A percentile compares a stretch with the other conserved stretches of the same genome.
Conservation (phyloP, 1,140 invertebrate species). For the Lepidotrigona ventralis region DNA sequence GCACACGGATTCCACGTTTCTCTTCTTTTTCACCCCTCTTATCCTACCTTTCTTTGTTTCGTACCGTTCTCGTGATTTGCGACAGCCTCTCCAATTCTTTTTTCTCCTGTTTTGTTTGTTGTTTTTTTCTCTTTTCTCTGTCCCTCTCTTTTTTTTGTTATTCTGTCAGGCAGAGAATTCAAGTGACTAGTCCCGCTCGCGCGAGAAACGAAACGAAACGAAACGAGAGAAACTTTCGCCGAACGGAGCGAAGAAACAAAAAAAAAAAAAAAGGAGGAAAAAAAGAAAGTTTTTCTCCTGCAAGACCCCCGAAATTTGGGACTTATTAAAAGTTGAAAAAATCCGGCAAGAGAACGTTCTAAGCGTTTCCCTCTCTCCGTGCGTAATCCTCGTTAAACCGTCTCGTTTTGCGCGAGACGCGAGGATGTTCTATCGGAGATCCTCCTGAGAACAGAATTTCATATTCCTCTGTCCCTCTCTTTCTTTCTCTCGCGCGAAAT, state of each 20-base stretch:
- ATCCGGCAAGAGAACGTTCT: no score
- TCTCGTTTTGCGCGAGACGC: not conserved
- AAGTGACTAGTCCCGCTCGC: slow-evolving; percentile 8
- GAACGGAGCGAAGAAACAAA: not conserved
- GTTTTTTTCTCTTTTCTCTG: not conserved
- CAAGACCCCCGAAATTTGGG: not conserved
- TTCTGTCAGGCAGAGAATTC: slow-evolving; percentile 7
- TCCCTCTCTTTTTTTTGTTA: not conserved
- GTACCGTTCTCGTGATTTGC: slow-evolving; percentile 24
- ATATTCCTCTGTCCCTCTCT: not conserved
- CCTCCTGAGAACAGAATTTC: not conserved
- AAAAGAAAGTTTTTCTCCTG: no score
- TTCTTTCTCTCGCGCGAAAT: not conserved
- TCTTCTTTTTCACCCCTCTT: not conserved
- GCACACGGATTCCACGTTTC: not conserved
- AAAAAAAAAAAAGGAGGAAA: no score
- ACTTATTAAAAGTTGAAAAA: slow-evolving; percentile 29
- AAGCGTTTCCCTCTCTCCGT: not conserved
- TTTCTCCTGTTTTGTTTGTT: not conserved
- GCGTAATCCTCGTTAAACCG: slow-evolving; percentile 14
- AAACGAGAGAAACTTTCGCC: not conserved
- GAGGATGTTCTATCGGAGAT: slow-evolving; percentile 1
- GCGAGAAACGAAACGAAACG: slow-evolving; percentile 13
- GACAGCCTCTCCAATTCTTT: not conserved
- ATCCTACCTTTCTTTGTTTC: slow-evolving; percentile 1